Base-by-base conservation (phyloP, 2,888 invertebrate genomes). In the Dicyrtoma fusca region DNA sequence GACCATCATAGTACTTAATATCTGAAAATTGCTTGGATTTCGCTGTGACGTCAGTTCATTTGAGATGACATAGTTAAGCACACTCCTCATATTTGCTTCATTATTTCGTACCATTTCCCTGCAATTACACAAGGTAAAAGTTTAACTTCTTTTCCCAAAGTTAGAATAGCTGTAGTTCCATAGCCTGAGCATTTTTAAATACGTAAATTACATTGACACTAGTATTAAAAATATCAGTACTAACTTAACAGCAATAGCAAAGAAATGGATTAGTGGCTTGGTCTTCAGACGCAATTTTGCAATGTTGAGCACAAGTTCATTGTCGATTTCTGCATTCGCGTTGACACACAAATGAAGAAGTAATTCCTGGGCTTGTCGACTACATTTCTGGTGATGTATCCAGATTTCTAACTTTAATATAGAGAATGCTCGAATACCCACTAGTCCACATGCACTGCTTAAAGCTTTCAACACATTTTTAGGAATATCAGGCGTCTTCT, bases 21-120 rank as follows among this genome's bases (percentile, higher is more conserved):
- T 91, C 13, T 93, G 89, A 91, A 97, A 92, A 85, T 97, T 97
- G 86, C 96, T 97, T 0, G 95, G 93, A 85, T 96, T 95, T 73
- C 97, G 88, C 34, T 91, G 90, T 13, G 82, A 82, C 0, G 96
- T 95, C 78, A 97, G 85, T 86, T 97, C 97, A 84, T 97, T 97
- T 86, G 94, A 95, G 72, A 97, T 91, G 0, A 95, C 94, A 82
- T 94, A 92, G 80, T 94, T 95, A 79, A 97, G 86, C 75, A 95
- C 89, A 44, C 92, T 90, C 73, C 90, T 89, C 69, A 97, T 85
- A 82, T 96, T 92, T 25, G 92, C 92, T 0, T 92, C 89, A 82
- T 93, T 92, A 66, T 92, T 88, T 14, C 88, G 88, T 53, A 97
- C 90, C 86, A 97, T 89, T 84, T 97, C 97, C 82, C 95, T 93